Base-by-base conservation (phyloP, 2,797 vertebrate genomes). In the Tenualosa ilisha region DNA sequence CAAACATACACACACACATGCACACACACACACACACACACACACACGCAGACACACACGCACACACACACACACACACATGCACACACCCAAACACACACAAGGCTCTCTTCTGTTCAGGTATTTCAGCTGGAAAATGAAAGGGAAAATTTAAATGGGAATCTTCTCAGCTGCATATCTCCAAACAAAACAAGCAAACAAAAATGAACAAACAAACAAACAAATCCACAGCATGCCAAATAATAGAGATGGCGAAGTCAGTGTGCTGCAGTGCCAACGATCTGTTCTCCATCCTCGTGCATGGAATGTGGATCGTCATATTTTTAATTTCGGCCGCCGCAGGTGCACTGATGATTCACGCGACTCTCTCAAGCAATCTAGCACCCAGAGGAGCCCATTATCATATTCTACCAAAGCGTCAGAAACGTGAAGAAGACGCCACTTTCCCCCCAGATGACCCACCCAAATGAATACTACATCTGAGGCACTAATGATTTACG, bases 321-420 rank as follows among this genome's bases (percentile, higher is more conserved):
- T 72, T 72, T 72, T 68, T 72, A 72, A 72, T 72, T 72, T 40
- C 12, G 11, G 11, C 65, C 37, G 31, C 65, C 26, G 26, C 65
- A 72, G 65, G 65, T 88, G 87, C 85, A 83, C 83, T 86, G 86
- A 89, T 90, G 86, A 88, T 79, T 83, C 84, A 86, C 88, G 87
- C 79, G 79, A 90, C 79, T 61, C 85, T 82, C 49, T 65, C 72
- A 63, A 56, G 82, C 46, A 68, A n/a, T 50, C 53, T 31, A 68
- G 31, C 65, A 1, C 26, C 65, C 9, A 4, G 26, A 72, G 65
- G 26, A 37, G 26, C 12, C 37, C 26, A 72, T 72, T 72, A 40
- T 37, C 31, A 72, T 37, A 15, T 40, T 31, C 26, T 12, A 4
- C 9, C 12, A 31, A 65, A 65, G 15, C 11, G 11, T 72, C 65